Evolutionary conservation across 2,113 vertebrate genomes (phyloP), one percentile per base, ranked within the genome.

Genomic region (Chaenogobius annularis): DNA sequence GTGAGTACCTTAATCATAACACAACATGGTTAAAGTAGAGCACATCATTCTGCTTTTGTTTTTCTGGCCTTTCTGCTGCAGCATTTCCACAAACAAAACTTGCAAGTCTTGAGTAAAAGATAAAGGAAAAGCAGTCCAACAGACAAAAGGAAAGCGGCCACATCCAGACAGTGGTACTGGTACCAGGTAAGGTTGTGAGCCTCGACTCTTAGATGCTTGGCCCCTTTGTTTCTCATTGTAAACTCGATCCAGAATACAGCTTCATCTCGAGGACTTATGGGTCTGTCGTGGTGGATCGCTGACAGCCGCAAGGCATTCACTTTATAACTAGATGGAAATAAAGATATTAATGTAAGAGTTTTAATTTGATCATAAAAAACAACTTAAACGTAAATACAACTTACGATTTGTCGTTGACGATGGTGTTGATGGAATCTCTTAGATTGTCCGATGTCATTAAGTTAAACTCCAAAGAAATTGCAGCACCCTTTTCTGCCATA

Each of bases 241-340:
- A 94, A 96, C 86, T 98, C 95, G 0, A 96, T 93, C 96, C 96
- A 98, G 89, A 96, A 98, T 61, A 96, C 92, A 0, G 96, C 93
- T 88, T 95, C 90, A 15, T 97, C 95, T 70, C 91, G 86, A 13
- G 96, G 92, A 61, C 79, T 94, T 0, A 94, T 11, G 0, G 95
- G 95, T 68, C 96, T 94, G 75, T 97, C 95, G 0, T 96, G 95
- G 26, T 97, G 95, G 81, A 98, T 96, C 5, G 55, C 77, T 44
- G 95, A 97, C 80, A 98, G 75, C 17, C 69, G 64, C 77, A 94
- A 69, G 20, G 69, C 87, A 15, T 93, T 98, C 72, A 95, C 94
- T 75, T 96, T 98, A 75, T 96, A 98, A 31, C 96, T 93, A 14
- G 40, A 19, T 63, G 1, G 0, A 43, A 7, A 14, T 47, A 9